A percentile compares a stretch with the other conserved stretches of the same genome.
phyloP scores from a whole-genome alignment of 2,888 invertebrate genomes.

The Scelioninae gen. 2 region DNA sequence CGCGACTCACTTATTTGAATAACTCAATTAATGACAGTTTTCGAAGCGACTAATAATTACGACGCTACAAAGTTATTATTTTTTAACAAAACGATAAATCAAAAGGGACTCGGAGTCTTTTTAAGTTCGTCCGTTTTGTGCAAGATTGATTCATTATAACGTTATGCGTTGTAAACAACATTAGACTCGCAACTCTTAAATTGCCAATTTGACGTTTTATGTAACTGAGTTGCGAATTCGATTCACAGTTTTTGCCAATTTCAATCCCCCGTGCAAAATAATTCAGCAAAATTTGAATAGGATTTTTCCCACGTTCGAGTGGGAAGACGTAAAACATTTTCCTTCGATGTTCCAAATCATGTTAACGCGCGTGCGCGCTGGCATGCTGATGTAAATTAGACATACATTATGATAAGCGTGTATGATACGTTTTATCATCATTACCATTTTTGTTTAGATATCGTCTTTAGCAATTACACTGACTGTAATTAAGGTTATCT shows the following conservation, averaged over 20 bases:
- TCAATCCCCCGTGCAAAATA: slow-evolving; percentile 23
- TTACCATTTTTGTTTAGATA: slow-evolving; percentile 41
- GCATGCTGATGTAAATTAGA: slow-evolving; percentile 22
- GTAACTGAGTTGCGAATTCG: slow-evolving; percentile 34
- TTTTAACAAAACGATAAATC: slow-evolving; percentile 34
- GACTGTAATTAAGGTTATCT: slow-evolving; percentile 43
- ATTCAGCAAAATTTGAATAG: slow-evolving; percentile 12
- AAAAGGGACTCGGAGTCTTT: slow-evolving; percentile 17
- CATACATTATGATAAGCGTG: slow-evolving; percentile 3
- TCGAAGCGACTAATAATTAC: slow-evolving; percentile 16
- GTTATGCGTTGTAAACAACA: slow-evolving; percentile 29
- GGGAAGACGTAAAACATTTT: neutral
- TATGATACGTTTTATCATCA: slow-evolving; percentile 15
- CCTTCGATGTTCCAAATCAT: neutral
- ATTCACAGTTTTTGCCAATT: slow-evolving; percentile 29
- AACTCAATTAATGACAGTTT: slow-evolving; percentile 36
- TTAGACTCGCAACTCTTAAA: slow-evolving; percentile 40
- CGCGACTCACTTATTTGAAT: slow-evolving; percentile 22
- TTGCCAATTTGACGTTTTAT: slow-evolving; percentile 48
- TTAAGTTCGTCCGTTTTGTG: slow-evolving; percentile 25
- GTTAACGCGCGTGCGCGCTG: neutral
- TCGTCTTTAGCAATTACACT: slow-evolving; percentile 43
- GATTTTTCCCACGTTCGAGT: too few species aligned
- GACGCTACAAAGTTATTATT: slow-evolving; percentile 26
- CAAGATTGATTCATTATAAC: slow-evolving; percentile 41